Conservation (phyloP, 2,888 invertebrate genomes). For the Conus canariensis region DNA sequence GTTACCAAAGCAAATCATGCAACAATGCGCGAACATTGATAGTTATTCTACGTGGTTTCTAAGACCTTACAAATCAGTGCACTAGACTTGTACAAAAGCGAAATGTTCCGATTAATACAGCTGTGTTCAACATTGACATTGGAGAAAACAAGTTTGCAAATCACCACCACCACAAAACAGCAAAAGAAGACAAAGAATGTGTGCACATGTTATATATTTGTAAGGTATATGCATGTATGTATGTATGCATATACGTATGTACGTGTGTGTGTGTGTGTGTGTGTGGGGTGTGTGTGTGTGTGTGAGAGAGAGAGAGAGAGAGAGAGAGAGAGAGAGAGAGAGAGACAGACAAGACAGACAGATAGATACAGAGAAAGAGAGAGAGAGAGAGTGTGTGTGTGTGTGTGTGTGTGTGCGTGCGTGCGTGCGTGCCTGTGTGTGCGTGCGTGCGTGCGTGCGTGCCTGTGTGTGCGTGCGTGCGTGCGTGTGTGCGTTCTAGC, state of each 20-base stretch:
- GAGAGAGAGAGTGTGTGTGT: conserved; percentile 4
- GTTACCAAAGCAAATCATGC: too few relatives aligned
- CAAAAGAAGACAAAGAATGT: not conserved
- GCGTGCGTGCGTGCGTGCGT: not conserved
- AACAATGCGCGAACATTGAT: too few relatives aligned
- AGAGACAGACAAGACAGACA: not conserved
- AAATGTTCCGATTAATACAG: too few relatives aligned
- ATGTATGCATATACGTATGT: not conserved
- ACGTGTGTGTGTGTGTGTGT: conserved; percentile 25
- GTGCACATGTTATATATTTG: not conserved
- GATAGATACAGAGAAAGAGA: not conserved
- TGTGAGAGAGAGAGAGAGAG: conserved; percentile 10
- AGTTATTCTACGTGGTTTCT: too few relatives aligned
- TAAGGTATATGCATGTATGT: not conserved
- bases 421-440: not conserved
- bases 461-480: conserved; percentile 2
- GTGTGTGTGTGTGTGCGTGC: conserved; percentile 5
- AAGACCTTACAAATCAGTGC: too few relatives aligned
- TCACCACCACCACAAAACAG: too few relatives aligned
- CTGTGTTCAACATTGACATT: too few relatives aligned
- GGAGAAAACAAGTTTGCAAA: too few relatives aligned
- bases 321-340: not conserved
- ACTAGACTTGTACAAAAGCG: too few relatives aligned
- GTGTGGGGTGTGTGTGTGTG: conserved; percentile 3
- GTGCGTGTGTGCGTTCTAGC: not conserved